A percentile compares a stretch with the other conserved stretches of the same genome.
phyloP scores from a whole-genome alignment of 2,888 invertebrate species.

The Leucozona laternaria region DNA sequence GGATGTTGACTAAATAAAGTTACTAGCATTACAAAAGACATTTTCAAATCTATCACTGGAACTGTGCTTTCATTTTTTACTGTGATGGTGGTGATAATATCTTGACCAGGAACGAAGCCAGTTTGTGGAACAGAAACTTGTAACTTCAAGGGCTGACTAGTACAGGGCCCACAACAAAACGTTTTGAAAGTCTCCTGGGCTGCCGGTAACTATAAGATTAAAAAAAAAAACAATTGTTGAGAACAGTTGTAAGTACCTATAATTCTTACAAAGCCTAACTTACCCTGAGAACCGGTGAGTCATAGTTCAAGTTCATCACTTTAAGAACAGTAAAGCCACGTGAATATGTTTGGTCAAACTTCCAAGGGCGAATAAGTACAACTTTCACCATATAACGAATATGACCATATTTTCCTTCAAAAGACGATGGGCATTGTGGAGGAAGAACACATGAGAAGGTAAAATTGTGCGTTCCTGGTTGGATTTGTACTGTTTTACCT shows the following conservation, averaged over 20 bases:
- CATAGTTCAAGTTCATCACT: conserved; percentile 89
- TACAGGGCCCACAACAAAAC: conserved; percentile 80
- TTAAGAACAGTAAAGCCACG: conserved; percentile 91
- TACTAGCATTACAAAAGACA: conserved; percentile 79
- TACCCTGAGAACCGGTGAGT: conserved; percentile 74
- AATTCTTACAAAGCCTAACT: conserved; percentile 66
- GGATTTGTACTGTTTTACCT: conserved; percentile 79
- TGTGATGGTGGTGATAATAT: conserved; percentile 82
- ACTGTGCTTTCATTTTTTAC: conserved; percentile 86
- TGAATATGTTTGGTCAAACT: conserved; percentile 88
- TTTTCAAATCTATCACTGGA: conserved; percentile 81
- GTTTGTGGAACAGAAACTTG: conserved; percentile 79
- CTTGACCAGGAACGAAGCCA: conserved; percentile 82
- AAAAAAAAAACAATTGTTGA: neutral
- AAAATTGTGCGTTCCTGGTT: conserved; percentile 84
- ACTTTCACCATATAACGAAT: conserved; percentile 87
- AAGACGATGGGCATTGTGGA: conserved; percentile 84
- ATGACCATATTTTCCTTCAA: conserved; percentile 84
- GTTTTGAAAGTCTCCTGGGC: conserved; percentile 77
- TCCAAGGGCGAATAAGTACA: conserved; percentile 92
- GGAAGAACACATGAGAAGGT: conserved; percentile 85
- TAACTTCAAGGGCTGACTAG: conserved; percentile 78
- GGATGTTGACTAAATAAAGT: conserved; percentile 78
- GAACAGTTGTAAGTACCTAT: neutral
- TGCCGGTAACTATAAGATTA: conserved; percentile 79